These are phyloP conservation scores for Nebria brevicollis DNA, from an alignment of 2,888 invertebrate species.

Conservation along the genomic window DNA sequence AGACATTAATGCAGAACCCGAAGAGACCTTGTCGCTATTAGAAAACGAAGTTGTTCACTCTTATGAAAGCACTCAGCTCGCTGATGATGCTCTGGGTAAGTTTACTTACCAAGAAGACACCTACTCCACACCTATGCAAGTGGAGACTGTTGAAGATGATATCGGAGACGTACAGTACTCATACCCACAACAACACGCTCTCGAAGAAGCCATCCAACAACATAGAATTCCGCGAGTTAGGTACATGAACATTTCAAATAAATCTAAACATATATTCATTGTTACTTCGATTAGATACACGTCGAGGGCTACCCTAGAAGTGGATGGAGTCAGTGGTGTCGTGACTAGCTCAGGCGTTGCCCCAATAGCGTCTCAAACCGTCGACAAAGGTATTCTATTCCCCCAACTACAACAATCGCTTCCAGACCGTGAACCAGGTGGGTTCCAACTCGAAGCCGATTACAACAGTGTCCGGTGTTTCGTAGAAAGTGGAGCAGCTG, in stretches of 20 bases:
- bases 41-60: background rate
- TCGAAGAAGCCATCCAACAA: constrained; percentile 22
- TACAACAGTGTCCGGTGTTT: constrained; percentile 62
- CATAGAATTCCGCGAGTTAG: constrained; percentile 24
- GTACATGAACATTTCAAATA: constrained; percentile 19
- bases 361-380: constrained; percentile 48
- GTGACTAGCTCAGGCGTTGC: constrained; percentile 66
- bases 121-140: background rate
- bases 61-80: background rate
- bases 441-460: constrained; percentile 61
- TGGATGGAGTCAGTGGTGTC: constrained; percentile 65
- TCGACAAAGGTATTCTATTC: constrained; percentile 25
- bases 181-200: background rate
- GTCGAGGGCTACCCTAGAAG: constrained; percentile 67
- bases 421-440: constrained; percentile 47
- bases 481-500: constrained; percentile 52
- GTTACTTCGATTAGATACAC: constrained; percentile 63
- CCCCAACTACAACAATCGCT: constrained; percentile 12
- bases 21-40: constrained; percentile 20
- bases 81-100: background rate
- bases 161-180: background rate
- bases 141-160: background rate
- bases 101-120: background rate
- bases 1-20: constrained; percentile 23
- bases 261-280: constrained; percentile 25